A percentile compares a stretch with the other conserved stretches of the same genome.
Evolutionary conservation across 1,140 invertebrate species (phyloP).

Genomic region (Drosophila punjabiensis): DNA sequence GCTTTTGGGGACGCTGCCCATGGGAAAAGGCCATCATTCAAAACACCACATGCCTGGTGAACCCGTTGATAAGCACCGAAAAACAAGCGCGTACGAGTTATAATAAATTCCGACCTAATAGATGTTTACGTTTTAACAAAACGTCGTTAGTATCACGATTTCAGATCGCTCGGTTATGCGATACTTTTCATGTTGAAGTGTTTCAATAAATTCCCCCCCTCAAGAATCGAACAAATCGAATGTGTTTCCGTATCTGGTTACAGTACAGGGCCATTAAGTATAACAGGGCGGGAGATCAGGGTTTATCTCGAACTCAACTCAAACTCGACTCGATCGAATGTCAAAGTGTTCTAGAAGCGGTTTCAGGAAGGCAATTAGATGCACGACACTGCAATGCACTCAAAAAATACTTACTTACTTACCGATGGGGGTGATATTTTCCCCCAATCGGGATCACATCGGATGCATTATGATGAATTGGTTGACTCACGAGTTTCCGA

Average conservation of each 20-base stretch:
- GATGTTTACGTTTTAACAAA: slow-evolving; percentile 36
- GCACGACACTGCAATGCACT: slow-evolving; percentile 65
- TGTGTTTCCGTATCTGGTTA: slow-evolving; percentile 47
- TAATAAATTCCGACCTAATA: slow-evolving; percentile 31
- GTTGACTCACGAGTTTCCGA: slow-evolving; percentile 78
- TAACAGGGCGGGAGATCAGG: slow-evolving; percentile 34
- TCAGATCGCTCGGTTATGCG: slow-evolving; percentile 19
- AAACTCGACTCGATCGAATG: slow-evolving; percentile 27
- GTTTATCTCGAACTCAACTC: slow-evolving; percentile 26
- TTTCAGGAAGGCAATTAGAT: slow-evolving; percentile 57
- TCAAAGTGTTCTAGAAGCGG: slow-evolving; percentile 46
- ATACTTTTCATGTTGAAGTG: slow-evolving; percentile 13
- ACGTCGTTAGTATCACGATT: slow-evolving; percentile 26
- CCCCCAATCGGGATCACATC: not conserved
- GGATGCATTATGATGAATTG: slow-evolving; percentile 64
- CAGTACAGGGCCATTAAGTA: slow-evolving; percentile 38
- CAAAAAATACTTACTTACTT: slow-evolving; percentile 24
- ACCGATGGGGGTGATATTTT: slow-evolving; percentile 3
- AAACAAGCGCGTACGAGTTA: not conserved
- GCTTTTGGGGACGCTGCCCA: slow-evolving; percentile 7
- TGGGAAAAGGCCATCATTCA: slow-evolving; percentile 34
- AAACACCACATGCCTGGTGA: slow-evolving; percentile 33
- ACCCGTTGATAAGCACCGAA: slow-evolving; percentile 25
- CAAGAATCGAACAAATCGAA: slow-evolving; percentile 38
- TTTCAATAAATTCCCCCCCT: slow-evolving; percentile 2